phyloP scores from a whole-genome alignment of 2,888 invertebrate species.

The Crematogaster levior region DNA sequence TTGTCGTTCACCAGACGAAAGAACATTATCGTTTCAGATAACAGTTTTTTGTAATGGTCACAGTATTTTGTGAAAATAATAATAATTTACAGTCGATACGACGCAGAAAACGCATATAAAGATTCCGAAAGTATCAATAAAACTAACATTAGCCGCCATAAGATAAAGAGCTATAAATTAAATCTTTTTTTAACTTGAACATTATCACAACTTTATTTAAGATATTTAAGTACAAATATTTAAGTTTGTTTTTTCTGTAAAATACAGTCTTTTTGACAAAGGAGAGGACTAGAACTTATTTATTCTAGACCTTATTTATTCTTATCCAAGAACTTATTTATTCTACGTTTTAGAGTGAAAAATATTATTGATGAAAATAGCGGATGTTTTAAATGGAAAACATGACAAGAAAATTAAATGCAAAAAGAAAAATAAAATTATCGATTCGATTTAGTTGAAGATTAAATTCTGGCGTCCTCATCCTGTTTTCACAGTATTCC shows the following conservation, averaged over 20 bases:
- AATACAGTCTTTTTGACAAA: not conserved
- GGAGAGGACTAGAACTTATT: not conserved
- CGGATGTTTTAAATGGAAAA: not conserved
- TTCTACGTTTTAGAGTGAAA: slow-evolving; percentile 6
- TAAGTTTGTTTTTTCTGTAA: slow-evolving; percentile 19
- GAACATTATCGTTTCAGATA: slow-evolving; percentile 49
- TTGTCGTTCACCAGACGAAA: slow-evolving; percentile 50
- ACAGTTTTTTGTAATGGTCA: slow-evolving; percentile 13
- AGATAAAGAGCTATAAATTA: not conserved
- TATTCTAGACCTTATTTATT: too few species aligned
- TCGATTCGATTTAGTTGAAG: slow-evolving; percentile 2
- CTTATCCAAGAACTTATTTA: not conserved
- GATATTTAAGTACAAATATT: slow-evolving; percentile 28
- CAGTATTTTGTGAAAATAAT: slow-evolving; percentile 18
- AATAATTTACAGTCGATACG: not conserved
- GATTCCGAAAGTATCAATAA: not conserved
- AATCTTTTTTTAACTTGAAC: not conserved
- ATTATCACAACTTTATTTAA: not conserved
- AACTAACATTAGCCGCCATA: not conserved
- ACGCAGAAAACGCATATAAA: not conserved
- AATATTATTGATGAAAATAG: slow-evolving; percentile 5
- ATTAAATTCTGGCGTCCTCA: slow-evolving; percentile 29
- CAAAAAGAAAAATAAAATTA: not conserved
- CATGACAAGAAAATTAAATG: slow-evolving; percentile 6
- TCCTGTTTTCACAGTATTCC: slow-evolving; percentile 21